Evolutionary conservation across 2,888 invertebrate species (phyloP), one percentile per base, ranked within the genome.

Genomic region (Tupiocoris notatus): DNA sequence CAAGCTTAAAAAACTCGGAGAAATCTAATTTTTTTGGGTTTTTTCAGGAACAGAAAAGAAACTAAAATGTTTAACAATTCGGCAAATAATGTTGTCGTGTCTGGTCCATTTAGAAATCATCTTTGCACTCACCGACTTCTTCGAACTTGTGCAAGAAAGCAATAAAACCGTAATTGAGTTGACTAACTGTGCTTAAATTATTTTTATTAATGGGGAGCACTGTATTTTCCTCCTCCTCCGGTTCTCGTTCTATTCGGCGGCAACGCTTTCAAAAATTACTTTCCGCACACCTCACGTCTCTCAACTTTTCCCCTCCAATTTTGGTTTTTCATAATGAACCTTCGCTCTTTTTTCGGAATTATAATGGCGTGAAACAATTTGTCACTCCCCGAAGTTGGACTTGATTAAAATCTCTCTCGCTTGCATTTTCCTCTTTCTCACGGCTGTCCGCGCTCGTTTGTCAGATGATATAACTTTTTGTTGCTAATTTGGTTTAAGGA

Each of bases 331-430:
- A 73, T 73, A 73, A 73, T 73, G 58, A 73, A 62, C 39, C 61
- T 73, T 59, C 6, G 39, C 39, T 39, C 18, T 59, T 59, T 62
- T 73, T 61, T 63, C 73, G 23, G 73, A 73, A 73, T 73, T 61
- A 73, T 73, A 73, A 73, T 57, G 73, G 73, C 58, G 73, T 73
- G 73, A 73, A 73, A 73, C 73, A 73, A 73, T 73, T 73, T 73
- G 73, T 73, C 73, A 73, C 54, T 73, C 54, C 62, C 73, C 73
- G 63, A 73, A 73, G 54, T 73, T 73, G 73, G 73, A 62, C 73
- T 73, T 73, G 73, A 73, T 73, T 73, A 73, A 73, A 73, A 3
- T 39, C 73, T 39, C 63, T 73, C 73, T 73, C 73, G 62, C 73
- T 62, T 61, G n/a, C n/a, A 7, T 39, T 39, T 39, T 12, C 39